Conservation (phyloP, 2,113 vertebrate species). For the Dipodomys stephensi region DNA sequence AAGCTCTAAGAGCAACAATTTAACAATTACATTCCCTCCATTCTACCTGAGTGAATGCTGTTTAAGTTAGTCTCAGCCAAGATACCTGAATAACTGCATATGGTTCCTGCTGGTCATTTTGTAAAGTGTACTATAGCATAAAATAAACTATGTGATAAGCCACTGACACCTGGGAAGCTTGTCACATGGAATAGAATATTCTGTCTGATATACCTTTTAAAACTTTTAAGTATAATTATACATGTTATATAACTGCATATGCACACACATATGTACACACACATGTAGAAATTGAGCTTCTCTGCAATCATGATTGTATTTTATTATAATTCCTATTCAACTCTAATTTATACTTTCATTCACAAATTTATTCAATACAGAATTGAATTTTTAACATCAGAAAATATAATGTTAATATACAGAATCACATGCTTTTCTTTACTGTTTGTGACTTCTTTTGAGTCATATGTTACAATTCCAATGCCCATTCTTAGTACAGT, state of each 20-base stretch:
- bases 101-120: not conserved
- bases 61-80: not conserved
- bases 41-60: not conserved
- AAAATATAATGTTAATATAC: not conserved
- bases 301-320: not conserved
- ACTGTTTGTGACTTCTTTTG: not conserved
- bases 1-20: not conserved
- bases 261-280: too few species aligned
- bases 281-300: not conserved
- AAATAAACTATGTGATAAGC: not conserved
- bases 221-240: not conserved
- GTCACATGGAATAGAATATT: not conserved
- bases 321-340: not conserved
- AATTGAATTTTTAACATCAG: slow-evolving; percentile 4
- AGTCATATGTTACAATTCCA: not conserved
- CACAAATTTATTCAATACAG: not conserved
- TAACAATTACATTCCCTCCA: not conserved
- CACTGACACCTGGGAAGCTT: not conserved
- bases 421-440: not conserved
- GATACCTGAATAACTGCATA: not conserved
- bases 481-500: not conserved
- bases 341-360: not conserved
- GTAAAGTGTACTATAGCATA: not conserved
- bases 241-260: not conserved
- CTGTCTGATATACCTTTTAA: not conserved